These are phyloP conservation scores for Gambelia wislizenii DNA, from an alignment of 2,797 vertebrate species.

Conservation along the genomic window DNA sequence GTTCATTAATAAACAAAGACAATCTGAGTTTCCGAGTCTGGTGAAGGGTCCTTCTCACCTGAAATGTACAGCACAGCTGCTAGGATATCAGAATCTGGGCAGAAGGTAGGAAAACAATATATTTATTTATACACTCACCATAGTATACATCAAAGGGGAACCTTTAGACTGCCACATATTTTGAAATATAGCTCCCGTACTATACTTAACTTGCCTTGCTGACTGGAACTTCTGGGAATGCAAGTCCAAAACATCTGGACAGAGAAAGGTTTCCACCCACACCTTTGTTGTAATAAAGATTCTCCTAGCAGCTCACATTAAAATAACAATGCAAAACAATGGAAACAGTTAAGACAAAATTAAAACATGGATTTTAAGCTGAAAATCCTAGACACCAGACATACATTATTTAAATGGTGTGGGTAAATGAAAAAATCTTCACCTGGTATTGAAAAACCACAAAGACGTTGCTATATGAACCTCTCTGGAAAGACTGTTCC, in stretches of 20 bases:
- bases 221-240: background rate
- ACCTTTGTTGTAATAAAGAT: background rate
- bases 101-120: background rate
- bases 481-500: background rate
- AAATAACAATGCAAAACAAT: background rate
- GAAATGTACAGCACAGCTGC: background rate
- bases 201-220: background rate
- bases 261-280: background rate
- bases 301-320: background rate
- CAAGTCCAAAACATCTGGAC: background rate
- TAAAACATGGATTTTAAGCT: background rate
- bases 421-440: background rate
- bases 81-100: background rate
- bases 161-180: background rate
- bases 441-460: background rate
- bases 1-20: background rate
- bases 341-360: background rate
- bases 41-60: background rate
- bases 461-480: background rate
- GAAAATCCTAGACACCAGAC: background rate
- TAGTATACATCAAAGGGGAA: background rate
- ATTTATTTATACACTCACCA: background rate
- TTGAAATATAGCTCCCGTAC: background rate
- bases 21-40: background rate
- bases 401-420: background rate